Conservation (phyloP, 35 echinoderm and acorn worm genomes). For the Apostichopus parvimensis region DNA sequence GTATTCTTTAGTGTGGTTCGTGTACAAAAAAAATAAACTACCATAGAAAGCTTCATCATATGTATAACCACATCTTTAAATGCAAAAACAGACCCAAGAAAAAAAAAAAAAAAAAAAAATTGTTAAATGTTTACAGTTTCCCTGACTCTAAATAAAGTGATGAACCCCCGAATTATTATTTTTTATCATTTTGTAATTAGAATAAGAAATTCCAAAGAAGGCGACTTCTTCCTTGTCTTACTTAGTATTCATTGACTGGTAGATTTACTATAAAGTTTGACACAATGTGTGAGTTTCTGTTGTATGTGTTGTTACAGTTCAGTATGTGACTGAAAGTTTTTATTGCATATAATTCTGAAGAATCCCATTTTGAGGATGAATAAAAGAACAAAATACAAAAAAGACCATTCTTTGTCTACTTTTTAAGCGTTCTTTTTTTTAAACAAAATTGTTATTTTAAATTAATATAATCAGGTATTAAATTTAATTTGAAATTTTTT, state of each 20-base stretch:
- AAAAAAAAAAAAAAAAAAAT: too few relatives aligned
- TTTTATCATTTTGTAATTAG: neutral
- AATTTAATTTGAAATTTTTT: too few relatives aligned
- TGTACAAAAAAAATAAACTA: too few relatives aligned
- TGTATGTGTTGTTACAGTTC: slow-evolving; percentile 41
- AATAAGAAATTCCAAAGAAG: slow-evolving; percentile 41
- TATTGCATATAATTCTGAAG: slow-evolving; percentile 61
- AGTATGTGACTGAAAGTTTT: slow-evolving; percentile 53
- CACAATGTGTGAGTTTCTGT: slow-evolving; percentile 47
- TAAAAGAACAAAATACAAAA: slow-evolving; percentile 28
- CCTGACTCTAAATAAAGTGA: neutral
- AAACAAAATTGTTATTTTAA: too few relatives aligned
- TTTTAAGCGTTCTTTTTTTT: neutral
- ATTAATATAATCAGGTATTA: too few relatives aligned
- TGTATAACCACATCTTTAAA: too few relatives aligned
- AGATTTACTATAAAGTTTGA: slow-evolving; percentile 35
- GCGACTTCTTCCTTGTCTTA: slow-evolving; percentile 37
- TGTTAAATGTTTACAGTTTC: neutral
- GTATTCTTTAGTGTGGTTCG: too few relatives aligned
- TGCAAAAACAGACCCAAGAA: too few relatives aligned
- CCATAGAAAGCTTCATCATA: too few relatives aligned
- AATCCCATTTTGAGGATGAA: slow-evolving; percentile 25
- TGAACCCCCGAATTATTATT: neutral
- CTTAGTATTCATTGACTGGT: slow-evolving; percentile 45
- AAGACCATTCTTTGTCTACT: neutral